These are phyloP conservation scores for Apamea epomidion DNA, from an alignment of 2,888 invertebrate genomes.

Conservation along the genomic window DNA sequence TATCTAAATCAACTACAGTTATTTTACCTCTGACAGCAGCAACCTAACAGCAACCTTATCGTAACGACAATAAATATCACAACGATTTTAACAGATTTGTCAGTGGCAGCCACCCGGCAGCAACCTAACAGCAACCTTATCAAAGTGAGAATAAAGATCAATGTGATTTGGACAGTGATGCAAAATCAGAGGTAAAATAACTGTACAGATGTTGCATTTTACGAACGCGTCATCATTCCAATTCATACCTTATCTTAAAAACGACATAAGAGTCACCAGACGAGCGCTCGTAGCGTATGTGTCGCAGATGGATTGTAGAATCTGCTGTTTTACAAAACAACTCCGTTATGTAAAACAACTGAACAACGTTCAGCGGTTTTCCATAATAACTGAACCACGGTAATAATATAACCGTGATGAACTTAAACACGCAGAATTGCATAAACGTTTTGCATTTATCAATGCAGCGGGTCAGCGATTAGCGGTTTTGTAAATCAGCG, in stretches of 20 bases:
- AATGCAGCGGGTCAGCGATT: too few species aligned
- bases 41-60: neutral
- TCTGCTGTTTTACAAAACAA: too few species aligned
- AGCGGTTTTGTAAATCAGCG: too few species aligned
- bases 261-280: neutral
- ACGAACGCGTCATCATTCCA: neutral
- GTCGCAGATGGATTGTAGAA: too few species aligned
- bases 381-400: too few species aligned
- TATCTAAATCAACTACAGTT: neutral
- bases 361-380: neutral
- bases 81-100: neutral
- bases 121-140: neutral
- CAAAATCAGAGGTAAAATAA: neutral
- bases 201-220: conserved; percentile 5
- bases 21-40: too few species aligned
- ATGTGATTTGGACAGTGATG: neutral
- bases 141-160: neutral
- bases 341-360: neutral
- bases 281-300: too few species aligned
- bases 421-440: too few species aligned
- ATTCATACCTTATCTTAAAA: conserved; percentile 7
- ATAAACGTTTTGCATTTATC: too few species aligned
- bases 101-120: neutral
- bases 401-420: too few species aligned
- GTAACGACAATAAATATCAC: neutral